These are phyloP conservation scores for Vesta saturnalis DNA, from an alignment of 2,888 invertebrate species.

Conservation along the genomic window DNA sequence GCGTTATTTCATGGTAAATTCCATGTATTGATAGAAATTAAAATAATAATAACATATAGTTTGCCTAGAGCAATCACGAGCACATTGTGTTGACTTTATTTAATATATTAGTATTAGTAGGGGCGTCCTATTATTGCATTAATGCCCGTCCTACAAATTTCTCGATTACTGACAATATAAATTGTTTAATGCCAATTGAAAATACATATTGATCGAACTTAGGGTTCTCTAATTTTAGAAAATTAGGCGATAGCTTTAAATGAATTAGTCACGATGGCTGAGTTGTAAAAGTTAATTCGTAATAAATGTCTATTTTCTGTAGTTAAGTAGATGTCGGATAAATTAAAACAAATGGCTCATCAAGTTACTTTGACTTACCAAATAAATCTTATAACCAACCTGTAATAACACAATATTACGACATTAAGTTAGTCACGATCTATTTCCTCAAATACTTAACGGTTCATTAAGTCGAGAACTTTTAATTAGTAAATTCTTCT, in stretches of 20 bases:
- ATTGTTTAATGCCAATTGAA: background rate
- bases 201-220: too few relatives aligned
- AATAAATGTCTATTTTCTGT: background rate
- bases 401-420: constrained; percentile 12
- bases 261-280: background rate
- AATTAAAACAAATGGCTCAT: constrained; percentile 12
- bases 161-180: constrained; percentile 11
- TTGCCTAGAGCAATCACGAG: constrained; percentile 54
- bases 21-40: constrained; percentile 55
- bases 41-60: constrained; percentile 53
- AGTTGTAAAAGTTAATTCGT: too few relatives aligned
- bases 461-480: constrained; percentile 28
- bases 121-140: constrained; percentile 40
- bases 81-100: constrained; percentile 55
- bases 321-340: background rate
- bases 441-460: constrained; percentile 31
- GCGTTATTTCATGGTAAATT: constrained; percentile 49
- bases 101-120: constrained; percentile 52
- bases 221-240: too few relatives aligned
- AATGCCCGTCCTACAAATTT: constrained; percentile 21
- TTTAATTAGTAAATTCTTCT: constrained; percentile 32
- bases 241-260: background rate
- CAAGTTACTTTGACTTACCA: constrained; percentile 5
- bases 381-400: constrained; percentile 11
- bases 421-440: constrained; percentile 33